These are phyloP conservation scores for Drosophila colorata DNA, from an alignment of 2,888 invertebrate genomes.

Conservation along the genomic window DNA sequence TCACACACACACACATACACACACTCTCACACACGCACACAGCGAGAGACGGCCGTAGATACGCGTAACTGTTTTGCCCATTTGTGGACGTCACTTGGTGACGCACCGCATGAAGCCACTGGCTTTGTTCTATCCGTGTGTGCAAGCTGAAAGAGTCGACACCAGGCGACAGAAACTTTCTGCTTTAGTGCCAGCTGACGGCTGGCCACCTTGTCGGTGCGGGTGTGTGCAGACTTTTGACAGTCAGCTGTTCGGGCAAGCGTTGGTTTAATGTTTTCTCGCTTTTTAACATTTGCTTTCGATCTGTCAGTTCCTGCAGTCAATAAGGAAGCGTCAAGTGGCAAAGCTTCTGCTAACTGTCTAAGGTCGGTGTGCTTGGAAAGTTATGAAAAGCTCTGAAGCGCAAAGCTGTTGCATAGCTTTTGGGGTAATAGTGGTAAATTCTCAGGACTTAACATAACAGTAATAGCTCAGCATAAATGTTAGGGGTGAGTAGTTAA, in stretches of 20 bases:
- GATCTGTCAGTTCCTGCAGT: slow-evolving; percentile 52
- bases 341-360: slow-evolving; percentile 27
- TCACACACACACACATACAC: slow-evolving; percentile 9
- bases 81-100: slow-evolving; percentile 68
- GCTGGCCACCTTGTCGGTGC: background rate
- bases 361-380: slow-evolving; percentile 17
- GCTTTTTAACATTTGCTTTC: slow-evolving; percentile 14
- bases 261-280: slow-evolving; percentile 11
- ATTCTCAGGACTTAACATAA: slow-evolving; percentile 23
- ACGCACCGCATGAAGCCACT: slow-evolving; percentile 68
- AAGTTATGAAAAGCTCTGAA: slow-evolving; percentile 3
- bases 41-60: slow-evolving; percentile 2
- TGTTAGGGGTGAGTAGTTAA: slow-evolving; percentile 19
- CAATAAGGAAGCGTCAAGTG: slow-evolving; percentile 48
- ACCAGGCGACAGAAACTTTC: slow-evolving; percentile 46
- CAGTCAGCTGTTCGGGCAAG: slow-evolving; percentile 61
- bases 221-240: slow-evolving; percentile 47
- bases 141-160: slow-evolving; percentile 46
- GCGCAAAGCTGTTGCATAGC: slow-evolving; percentile 7
- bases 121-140: slow-evolving; percentile 45
- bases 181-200: slow-evolving; percentile 60
- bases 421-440: slow-evolving; percentile 56
- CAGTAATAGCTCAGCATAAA: background rate
- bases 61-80: slow-evolving; percentile 59
- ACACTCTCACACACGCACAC: slow-evolving; percentile 26